Conservation (phyloP, 2,113 vertebrate species). For the Dissostichus mawsoni region DNA sequence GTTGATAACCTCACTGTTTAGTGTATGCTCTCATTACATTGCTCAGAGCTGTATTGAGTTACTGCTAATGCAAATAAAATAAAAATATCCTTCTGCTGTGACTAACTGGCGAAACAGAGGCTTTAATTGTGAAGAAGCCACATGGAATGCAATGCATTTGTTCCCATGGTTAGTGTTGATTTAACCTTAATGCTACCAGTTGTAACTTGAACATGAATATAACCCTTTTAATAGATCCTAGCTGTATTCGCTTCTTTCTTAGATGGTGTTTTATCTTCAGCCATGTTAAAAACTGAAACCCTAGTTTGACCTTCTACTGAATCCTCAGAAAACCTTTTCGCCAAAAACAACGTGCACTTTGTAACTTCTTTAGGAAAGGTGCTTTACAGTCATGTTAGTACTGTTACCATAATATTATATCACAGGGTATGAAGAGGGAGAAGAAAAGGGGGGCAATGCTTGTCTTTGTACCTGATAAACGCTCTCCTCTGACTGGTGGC, state of each 20-base stretch:
- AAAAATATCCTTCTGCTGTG: not conserved
- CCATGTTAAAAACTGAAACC: constrained; percentile 22
- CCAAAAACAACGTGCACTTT: constrained; percentile 22
- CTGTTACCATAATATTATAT: constrained; percentile 46
- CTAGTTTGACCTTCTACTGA: constrained; percentile 18
- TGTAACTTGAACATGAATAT: constrained; percentile 1
- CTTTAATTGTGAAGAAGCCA: constrained; percentile 15
- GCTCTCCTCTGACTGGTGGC: constrained; percentile 97
- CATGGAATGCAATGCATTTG: not conserved
- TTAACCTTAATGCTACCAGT: not conserved
- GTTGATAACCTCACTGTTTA: not conserved
- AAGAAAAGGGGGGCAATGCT: constrained; percentile 64
- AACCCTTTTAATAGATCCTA: constrained; percentile 1
- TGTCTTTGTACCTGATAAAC: constrained; percentile 97
- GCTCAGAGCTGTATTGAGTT: constrained; percentile 1
- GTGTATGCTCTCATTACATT: not conserved
- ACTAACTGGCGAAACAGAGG: not conserved
- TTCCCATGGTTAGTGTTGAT: not conserved
- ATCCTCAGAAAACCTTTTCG: constrained; percentile 26
- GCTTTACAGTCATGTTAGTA: constrained; percentile 47
- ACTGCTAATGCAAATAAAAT: not conserved
- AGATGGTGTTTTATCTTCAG: constrained; percentile 3
- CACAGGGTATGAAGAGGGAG: constrained; percentile 51
- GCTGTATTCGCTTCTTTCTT: constrained; percentile 1
- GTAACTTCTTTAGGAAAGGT: constrained; percentile 11